Evolutionary conservation across 2,888 invertebrate species (phyloP), one percentile per base, ranked within the genome.

Genomic region (Therioaphis trifolii): DNA sequence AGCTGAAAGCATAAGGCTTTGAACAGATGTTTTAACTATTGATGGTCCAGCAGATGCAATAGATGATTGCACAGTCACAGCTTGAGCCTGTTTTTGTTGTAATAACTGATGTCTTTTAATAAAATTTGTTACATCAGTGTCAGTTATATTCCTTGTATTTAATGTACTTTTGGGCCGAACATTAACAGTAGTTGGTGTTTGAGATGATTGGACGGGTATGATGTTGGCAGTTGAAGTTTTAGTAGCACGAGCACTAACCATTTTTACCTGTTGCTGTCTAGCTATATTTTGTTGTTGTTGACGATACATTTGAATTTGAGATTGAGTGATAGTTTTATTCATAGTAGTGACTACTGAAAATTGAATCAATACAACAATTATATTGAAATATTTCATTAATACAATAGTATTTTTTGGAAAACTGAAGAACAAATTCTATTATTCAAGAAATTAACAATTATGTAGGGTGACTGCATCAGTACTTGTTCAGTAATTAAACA

Each of bases 231-330:
- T 71, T 49, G 78, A 61, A 7, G 52, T 69, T 66, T 82, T 72
- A 14, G 72, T 80, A 24, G 84, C 52, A 52, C 84, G 61, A 35
- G 76, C 77, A 63, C 68, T 61, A 43, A 84, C 82, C 84, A 84
- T 72, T 58, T 84, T 80, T 9, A 80, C 80, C 55, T 84, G 85
- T 71, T 84, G 84, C 75, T 24, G 85, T 76, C 76, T 61, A 85
- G 88, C 86, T 84, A 82, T 74, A 15, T 82, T 86, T 85, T 89
- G 89, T 18, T 88, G 87, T 82, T 92, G 92, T 87, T 93, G 93
- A n/a, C 92, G 90, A 86, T 92, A 92, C 87, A 92, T 90, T 87
- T 93, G 92, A 80, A 92, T 86, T 86, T 92, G 92, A 0, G 91
- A 90, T 4, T 89, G 90, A 29, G 90, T 91, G 29, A 92, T 87